phyloP scores from a whole-genome alignment of 2,888 invertebrate species.

The Cephus sareptanus region DNA sequence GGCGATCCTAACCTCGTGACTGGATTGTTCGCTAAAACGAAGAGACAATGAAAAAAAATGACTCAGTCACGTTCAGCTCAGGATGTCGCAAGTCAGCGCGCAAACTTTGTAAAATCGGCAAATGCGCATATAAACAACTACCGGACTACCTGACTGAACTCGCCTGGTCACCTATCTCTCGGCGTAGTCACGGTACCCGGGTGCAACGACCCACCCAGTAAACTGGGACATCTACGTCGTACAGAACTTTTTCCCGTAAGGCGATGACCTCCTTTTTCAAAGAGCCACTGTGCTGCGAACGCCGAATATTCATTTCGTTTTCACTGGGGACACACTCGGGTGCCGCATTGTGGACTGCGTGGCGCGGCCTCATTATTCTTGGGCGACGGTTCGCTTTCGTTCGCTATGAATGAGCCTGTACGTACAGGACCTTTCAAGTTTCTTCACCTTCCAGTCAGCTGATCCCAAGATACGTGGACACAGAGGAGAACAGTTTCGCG shows the following conservation, averaged over 20 bases:
- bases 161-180: background rate
- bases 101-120: background rate
- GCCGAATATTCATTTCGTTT: slow-evolving; percentile 12
- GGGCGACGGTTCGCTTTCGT: slow-evolving; percentile 2
- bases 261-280: background rate
- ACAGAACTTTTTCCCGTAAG: background rate
- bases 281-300: background rate
- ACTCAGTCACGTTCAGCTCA: background rate
- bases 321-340: background rate
- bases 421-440: background rate
- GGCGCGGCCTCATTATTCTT: background rate
- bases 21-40: background rate
- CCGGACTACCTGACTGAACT: background rate
- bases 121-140: background rate
- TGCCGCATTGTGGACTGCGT: background rate
- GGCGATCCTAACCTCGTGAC: background rate
- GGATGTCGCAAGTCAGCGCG: background rate
- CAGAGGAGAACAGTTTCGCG: background rate
- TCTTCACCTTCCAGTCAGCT: background rate
- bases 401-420: background rate
- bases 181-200: slow-evolving; percentile 11
- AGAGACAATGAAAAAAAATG: background rate
- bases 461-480: background rate
- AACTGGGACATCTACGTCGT: slow-evolving; percentile 48
- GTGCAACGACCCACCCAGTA: slow-evolving; percentile 45